Base-by-base conservation (phyloP, 2,113 vertebrate genomes). In the Pseudonaja textilis region DNA sequence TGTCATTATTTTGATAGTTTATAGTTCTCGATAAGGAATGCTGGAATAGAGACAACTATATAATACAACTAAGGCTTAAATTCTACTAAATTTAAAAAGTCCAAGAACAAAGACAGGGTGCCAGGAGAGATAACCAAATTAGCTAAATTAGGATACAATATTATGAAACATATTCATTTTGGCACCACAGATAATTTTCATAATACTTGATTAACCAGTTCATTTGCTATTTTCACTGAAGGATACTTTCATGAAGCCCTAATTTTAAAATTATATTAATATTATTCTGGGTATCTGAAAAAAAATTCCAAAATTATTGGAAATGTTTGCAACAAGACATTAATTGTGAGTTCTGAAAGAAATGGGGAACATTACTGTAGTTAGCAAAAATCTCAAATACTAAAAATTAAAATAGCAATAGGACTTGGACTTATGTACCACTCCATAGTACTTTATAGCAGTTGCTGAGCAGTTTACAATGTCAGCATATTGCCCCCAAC, bases 1-100 rank as follows among this genome's bases (percentile, higher is more conserved):
- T 97, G 96, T 98, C 97, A 97, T 97, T 97, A 96, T 97, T 97
- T 96, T 97, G 95, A 94, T 96, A 97, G 96, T 96, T 88, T 26
- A 59, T 54, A 34, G 0, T 93, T 97, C 93, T 96, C 94, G 87
- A 94, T 93, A 95, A 95, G 34, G 90, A 91, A 95, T 96, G 93
- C 39, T 59, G 47, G 88, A 96, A 91, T 42, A 95, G 90, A 97
- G 92, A 94, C 96, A 97, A 95, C 94, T 91, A 85, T 85, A 93
- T 95, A 94, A 92, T 95, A 91, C 94, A 93, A 92, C 87, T 93
- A 95, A 92, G 92, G 93, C 89, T 96, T 93, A 96, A 88, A 94
- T 69, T 45, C 50, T n/a, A 87, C 74, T 5, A 23, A 91, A 56
- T 93, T 92, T 7, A 92, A 89, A 90, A 89, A 92, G 45, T n/a